phyloP scores from a whole-genome alignment of 2,888 invertebrate species.

The Lapara coniferarum region DNA sequence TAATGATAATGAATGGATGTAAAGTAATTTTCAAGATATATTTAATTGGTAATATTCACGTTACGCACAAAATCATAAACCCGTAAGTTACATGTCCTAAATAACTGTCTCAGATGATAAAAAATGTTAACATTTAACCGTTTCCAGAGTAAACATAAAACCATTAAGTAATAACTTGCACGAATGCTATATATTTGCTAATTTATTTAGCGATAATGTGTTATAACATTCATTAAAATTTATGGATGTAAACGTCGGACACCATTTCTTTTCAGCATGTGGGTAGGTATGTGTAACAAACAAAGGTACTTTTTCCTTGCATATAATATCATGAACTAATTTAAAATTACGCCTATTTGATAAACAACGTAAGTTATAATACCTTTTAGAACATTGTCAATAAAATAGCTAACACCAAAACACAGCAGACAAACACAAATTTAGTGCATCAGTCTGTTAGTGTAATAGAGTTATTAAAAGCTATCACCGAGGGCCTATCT shows the following conservation, averaged over 20 bases:
- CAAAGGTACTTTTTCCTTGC: too few species aligned
- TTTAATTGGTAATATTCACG: not conserved
- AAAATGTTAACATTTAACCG: not conserved
- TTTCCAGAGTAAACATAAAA: conserved; percentile 8
- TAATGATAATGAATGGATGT: too few species aligned
- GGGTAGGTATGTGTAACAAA: too few species aligned
- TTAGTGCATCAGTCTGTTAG: conserved; percentile 13
- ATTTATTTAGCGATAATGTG: not conserved
- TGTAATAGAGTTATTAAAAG: conserved; percentile 23
- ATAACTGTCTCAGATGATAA: conserved; percentile 5
- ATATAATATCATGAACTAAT: too few species aligned
- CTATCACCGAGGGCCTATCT: conserved; percentile 12
- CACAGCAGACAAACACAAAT: not conserved
- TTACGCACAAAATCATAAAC: not conserved
- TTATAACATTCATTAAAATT: too few species aligned
- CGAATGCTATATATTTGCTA: not conserved
- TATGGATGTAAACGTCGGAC: too few species aligned
- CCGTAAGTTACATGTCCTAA: not conserved
- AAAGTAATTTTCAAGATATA: too few species aligned
- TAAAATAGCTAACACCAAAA: not conserved
- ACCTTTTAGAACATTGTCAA: not conserved
- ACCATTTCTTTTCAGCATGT: too few species aligned
- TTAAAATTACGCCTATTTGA: not conserved
- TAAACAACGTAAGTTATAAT: not conserved
- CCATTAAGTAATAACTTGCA: not conserved